Conservation (phyloP, 2,888 invertebrate genomes). For the Camponotus fellah region DNA sequence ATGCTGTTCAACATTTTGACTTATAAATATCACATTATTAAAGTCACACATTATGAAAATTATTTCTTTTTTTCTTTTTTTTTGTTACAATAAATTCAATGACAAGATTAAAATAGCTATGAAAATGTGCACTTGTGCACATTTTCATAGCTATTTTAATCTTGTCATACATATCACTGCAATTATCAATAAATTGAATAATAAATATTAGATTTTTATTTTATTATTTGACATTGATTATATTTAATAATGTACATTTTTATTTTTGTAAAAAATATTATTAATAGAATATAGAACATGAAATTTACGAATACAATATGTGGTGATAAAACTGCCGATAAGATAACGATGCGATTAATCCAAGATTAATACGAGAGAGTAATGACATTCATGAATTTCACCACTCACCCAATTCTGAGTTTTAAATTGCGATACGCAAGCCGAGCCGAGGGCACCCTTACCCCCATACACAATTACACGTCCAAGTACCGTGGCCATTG, state of each 20-base stretch:
- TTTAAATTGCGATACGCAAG: slow-evolving; percentile 96
- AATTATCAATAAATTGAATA: neutral
- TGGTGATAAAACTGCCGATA: neutral
- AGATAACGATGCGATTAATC: neutral
- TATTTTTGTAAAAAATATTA: neutral
- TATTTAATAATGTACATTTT: neutral
- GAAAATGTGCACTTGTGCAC: neutral
- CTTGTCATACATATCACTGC: neutral
- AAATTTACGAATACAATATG: neutral
- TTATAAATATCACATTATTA: neutral
- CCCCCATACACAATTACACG: slow-evolving; percentile 97
- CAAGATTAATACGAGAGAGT: neutral
- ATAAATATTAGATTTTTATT: neutral
- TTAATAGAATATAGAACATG: neutral
- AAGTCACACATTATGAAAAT: neutral
- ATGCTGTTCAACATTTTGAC: neutral
- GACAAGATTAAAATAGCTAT: neutral
- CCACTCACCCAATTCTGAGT: slow-evolving; percentile 93
- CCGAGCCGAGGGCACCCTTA: slow-evolving; percentile 97
- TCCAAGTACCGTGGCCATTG: slow-evolving; percentile 88
- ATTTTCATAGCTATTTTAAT: too few relatives aligned
- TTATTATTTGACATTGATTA: neutral
- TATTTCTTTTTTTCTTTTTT: neutral
- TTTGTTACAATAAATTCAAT: neutral
- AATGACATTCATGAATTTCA: neutral